Evolutionary conservation across 2,797 vertebrate genomes (phyloP).

Genomic region (Sebastes ruberrimus): DNA sequence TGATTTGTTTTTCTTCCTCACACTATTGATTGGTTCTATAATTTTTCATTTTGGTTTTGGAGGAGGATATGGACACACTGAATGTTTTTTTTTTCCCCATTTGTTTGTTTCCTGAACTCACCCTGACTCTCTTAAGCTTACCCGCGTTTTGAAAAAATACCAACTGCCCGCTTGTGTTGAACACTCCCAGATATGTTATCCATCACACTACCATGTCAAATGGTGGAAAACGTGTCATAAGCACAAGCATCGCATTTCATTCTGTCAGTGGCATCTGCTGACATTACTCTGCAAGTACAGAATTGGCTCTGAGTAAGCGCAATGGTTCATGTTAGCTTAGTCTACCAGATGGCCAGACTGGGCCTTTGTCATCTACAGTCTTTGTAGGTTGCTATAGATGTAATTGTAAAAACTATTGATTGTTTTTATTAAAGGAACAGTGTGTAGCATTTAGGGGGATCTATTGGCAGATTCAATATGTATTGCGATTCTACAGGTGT

Average conservation of each 20-base stretch:
- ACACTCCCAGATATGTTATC: constrained; percentile 24
- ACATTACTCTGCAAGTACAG: constrained; percentile 42
- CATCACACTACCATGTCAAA: constrained; percentile 22
- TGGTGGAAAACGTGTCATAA: constrained; percentile 33
- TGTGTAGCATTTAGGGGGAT: neutral
- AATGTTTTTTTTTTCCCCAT: too few relatives aligned
- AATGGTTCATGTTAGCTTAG: constrained; percentile 21
- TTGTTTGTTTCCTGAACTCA: neutral
- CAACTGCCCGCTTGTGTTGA: neutral
- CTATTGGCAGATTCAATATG: neutral
- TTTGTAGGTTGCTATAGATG: neutral
- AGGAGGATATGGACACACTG: neutral
- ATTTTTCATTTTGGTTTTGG: neutral
- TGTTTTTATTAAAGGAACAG: neutral
- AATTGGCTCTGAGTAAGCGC: constrained; percentile 21
- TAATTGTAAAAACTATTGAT: neutral
- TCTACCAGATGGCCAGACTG: constrained; percentile 32
- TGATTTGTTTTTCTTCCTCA: neutral
- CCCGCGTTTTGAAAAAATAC: neutral
- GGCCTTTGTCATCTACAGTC: constrained; percentile 24
- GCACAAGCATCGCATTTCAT: constrained; percentile 35
- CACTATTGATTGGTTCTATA: neutral
- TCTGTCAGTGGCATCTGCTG: constrained; percentile 48
- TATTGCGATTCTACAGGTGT: fast-evolving
- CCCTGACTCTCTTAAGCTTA: neutral